Percentiles rank a stretch among this genome's conserved stretches.
Conservation (phyloP, 1,140 invertebrate species). For the Drosophila mojavensis region DNA sequence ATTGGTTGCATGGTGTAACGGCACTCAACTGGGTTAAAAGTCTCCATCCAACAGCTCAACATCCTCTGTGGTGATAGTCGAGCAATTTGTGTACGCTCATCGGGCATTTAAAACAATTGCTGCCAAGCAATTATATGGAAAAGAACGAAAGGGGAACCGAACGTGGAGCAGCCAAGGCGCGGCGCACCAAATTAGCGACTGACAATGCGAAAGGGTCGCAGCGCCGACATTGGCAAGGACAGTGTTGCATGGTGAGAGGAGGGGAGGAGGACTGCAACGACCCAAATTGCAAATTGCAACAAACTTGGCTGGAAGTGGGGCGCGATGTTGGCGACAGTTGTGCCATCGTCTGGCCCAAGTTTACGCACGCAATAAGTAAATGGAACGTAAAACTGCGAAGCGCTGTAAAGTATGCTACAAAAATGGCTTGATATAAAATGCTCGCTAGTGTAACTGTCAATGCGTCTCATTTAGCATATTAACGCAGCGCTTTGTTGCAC, state of each 20-base stretch:
- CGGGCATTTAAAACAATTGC: constrained; percentile 79
- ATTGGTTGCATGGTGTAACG: constrained; percentile 26
- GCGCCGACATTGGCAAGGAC: background rate
- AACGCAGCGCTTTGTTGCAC: constrained; percentile 41
- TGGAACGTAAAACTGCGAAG: constrained; percentile 48
- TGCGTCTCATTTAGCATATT: constrained; percentile 70
- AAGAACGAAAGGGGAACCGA: background rate
- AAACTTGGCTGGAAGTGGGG: constrained; percentile 64
- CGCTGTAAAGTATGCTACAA: constrained; percentile 63
- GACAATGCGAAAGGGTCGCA: background rate
- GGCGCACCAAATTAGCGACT: constrained; percentile 70
- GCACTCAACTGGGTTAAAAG: constrained; percentile 45
- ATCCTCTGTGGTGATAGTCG: constrained; percentile 34
- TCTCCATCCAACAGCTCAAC: constrained; percentile 29
- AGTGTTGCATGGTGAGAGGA: background rate
- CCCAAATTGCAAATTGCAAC: constrained; percentile 78
- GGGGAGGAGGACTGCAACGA: constrained; percentile 32
- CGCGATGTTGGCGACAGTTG: constrained; percentile 59
- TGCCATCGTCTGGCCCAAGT: constrained; percentile 68
- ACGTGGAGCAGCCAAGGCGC: constrained; percentile 35
- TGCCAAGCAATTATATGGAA: constrained; percentile 71
- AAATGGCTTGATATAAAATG: constrained; percentile 35
- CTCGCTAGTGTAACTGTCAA: constrained; percentile 51
- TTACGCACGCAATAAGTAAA: constrained; percentile 70
- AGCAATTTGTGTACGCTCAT: constrained; percentile 72